Base-by-base conservation (phyloP, 2,888 invertebrate species). In the Sphaerophoria taeniata region DNA sequence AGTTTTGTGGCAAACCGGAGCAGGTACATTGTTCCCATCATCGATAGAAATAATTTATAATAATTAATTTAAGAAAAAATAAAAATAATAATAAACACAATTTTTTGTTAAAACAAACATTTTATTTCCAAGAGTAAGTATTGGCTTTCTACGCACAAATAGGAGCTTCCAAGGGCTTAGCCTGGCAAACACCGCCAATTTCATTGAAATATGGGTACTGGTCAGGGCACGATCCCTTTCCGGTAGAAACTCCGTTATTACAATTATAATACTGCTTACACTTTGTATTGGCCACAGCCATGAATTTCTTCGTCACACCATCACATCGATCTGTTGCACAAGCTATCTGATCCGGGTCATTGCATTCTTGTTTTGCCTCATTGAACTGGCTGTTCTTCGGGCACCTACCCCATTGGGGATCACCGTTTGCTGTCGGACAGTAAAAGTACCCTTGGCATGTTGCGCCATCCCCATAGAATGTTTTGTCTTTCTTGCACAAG, bases 371-470 rank as follows among this genome's bases (percentile, higher is more conserved):
- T 0, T 0, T 6, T 0, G 0, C 0, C 2, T 1, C 16, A 69
- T 43, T 16, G 9, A 76, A 76, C 0, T 60, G 6, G 34, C 43
- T 70, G 3, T 34, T 24, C 12, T 75, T 67, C 4, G 74, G 74
- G 3, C 47, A 74, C 14, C 65, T 53, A 45, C 73, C 73, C 47
- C 47, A 65, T 49, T 36, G 78, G 6, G 14, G n/a, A 56, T 34
- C 12, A 3, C 6, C 33, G 4, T 55, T n/a, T n/a, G 34, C n/a
- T 5, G 34, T 6, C 1, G 0, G 0, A 51, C 90, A 90, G 5
- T 88, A 88, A 61, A 88, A 91, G 58, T 90, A 91, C 39, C 90
- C 90, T 49, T 89, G 88, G 47, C 90, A 90, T 33, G 87, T 84
- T 0, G n/a, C n/a, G 6, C 76, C 71, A 65, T 91, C 91, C 1